Base-by-base conservation (phyloP, 2,113 vertebrate genomes). In the Myotis brandtii region DNA sequence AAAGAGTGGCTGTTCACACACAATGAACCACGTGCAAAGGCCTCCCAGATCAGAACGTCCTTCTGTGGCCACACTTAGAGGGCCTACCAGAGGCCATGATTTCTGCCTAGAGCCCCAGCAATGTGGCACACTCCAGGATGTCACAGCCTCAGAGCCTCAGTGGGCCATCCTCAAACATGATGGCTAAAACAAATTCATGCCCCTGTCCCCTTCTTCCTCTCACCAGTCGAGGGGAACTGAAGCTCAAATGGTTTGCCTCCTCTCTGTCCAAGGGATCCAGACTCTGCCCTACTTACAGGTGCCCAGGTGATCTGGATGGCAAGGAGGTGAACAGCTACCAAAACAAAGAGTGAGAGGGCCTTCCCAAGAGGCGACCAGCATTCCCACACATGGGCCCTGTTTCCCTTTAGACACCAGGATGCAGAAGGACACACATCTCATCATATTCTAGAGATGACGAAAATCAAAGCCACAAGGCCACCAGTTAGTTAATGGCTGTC, bases 351-450 rank as follows among this genome's bases (percentile, higher is more conserved):
- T 1, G 3, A 67, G 17, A 3, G 2, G 1, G 2, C 62, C 56
- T 40, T 52, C 16, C 54, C 34, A 0, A 34, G 56, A 50, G 48
- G 56, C 18, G 13, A 73, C 46, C 13, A 0, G 34, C 1, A 0
- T 46, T 34, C 37, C 43, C 48, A 30, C 5, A 11, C 54, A 23
- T 0, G 14, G 1, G 23, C 30, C 34, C 34, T 0, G 0, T 30
- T 43, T 13, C 10, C 73, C 54, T 48, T 40, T 6, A 70, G 17
- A 81, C 43, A 83, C 0, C 82, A 46, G 3, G 72, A 23, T 1
- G 0, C 4, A 11, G 64, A 27, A 64, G 20, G 46, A 80, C 27
- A 80, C 3, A 3, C 8, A 1, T 2, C 23, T 66, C 48, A 25
- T 25, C 70, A 9, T 43, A 70, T 64, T 20, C 67, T 21, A 80